A percentile compares a stretch with the other conserved stretches of the same genome.
These are phyloP conservation scores for Therioaphis trifolii DNA, from an alignment of 2,888 invertebrate genomes.

Conservation along the genomic window DNA sequence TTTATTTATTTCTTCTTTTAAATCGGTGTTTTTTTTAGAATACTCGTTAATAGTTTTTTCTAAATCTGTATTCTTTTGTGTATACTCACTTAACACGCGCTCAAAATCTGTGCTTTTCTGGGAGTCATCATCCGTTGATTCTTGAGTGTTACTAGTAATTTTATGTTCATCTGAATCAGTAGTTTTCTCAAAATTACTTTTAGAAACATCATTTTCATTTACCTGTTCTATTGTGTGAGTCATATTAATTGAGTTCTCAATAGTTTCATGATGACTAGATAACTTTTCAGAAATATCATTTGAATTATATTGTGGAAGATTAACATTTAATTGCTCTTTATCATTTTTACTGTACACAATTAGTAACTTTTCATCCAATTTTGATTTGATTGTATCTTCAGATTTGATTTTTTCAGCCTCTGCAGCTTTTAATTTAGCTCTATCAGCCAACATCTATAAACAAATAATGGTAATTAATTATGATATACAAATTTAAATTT, in stretches of 20 bases:
- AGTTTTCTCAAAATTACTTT: background rate
- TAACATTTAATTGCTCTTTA: background rate
- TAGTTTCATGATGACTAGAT: background rate
- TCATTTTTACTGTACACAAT: background rate
- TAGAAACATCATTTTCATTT: background rate
- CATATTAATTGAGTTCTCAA: background rate
- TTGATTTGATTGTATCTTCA: slow-evolving; percentile 28
- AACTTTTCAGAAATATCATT: background rate
- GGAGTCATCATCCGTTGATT: slow-evolving; percentile 46
- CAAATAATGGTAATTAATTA: too few species aligned
- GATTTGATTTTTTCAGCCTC: slow-evolving; percentile 5
- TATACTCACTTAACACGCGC: slow-evolving; percentile 30
- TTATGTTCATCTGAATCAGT: background rate
- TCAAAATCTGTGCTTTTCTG: slow-evolving; percentile 56
- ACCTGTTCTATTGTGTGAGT: background rate
- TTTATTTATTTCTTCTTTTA: slow-evolving; percentile 31
- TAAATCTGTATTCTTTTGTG: slow-evolving; percentile 48
- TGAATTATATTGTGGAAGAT: background rate
- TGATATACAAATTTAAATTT: too few species aligned
- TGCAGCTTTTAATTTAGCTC: slow-evolving; percentile 41
- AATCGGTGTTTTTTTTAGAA: slow-evolving; percentile 40
- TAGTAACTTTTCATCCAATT: slow-evolving; percentile 45
- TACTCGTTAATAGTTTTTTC: slow-evolving; percentile 37
- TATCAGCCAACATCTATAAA: slow-evolving; percentile 53
- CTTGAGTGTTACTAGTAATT: background rate